A percentile compares a stretch with the other conserved stretches of the same genome.
Conservation (phyloP, 2,113 vertebrate genomes). For the Leucopternis melanops region DNA sequence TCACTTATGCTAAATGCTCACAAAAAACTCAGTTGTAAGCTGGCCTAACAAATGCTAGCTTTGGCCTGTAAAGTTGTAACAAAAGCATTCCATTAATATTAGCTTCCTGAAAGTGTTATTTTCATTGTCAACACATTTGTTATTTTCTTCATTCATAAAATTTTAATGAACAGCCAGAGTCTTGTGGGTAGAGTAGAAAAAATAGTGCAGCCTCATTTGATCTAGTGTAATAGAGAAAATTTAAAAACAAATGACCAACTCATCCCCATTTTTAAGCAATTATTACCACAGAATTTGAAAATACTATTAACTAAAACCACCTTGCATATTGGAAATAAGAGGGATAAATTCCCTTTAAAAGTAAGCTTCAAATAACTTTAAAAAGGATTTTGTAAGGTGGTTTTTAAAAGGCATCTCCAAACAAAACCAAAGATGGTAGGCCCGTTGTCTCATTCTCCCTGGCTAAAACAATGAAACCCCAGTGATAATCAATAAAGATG, state of each 20-base stretch:
- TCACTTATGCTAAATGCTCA: not conserved
- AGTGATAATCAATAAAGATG: not conserved
- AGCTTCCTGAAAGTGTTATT: not conserved
- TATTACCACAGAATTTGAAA: not conserved
- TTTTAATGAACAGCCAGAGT: not conserved
- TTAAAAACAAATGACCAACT: not conserved
- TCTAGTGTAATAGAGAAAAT: not conserved
- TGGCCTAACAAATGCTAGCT: not conserved
- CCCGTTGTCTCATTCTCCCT: not conserved
- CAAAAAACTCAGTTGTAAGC: not conserved
- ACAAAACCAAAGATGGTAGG: not conserved
- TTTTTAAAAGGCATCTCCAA: not conserved
- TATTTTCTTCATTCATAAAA: not conserved
- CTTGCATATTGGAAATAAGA: not conserved
- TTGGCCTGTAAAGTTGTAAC: not conserved
- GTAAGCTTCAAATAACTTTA: not conserved
- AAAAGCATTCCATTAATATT: not conserved
- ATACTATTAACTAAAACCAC: not conserved
- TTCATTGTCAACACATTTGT: not conserved
- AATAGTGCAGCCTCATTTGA: not conserved
- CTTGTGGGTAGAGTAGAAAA: not conserved
- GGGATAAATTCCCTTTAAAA: not conserved
- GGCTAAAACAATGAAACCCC: not conserved
- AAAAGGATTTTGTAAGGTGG: fast-evolving
- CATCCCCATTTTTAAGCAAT: not conserved